Conservation (phyloP, 2,797 vertebrate genomes). For the Apogon talboti region DNA sequence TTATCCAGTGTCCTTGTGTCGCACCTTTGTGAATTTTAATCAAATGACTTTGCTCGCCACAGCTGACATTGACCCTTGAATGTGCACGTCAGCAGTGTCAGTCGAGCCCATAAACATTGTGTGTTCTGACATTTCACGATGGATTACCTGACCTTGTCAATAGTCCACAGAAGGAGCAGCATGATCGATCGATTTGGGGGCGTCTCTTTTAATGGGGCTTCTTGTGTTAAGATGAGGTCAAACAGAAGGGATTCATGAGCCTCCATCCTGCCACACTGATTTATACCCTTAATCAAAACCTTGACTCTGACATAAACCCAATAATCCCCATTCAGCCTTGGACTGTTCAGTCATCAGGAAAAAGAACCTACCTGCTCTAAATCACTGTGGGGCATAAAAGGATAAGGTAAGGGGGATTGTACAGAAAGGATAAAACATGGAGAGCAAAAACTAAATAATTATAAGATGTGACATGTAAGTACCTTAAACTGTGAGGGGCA, state of each 20-base stretch:
- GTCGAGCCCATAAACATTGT: neutral
- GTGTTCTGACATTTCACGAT: conserved; percentile 46
- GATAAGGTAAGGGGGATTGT: neutral
- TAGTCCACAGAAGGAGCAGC: conserved; percentile 10
- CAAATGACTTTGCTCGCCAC: conserved; percentile 17
- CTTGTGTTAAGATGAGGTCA: conserved; percentile 70
- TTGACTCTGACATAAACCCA: conserved; percentile 72
- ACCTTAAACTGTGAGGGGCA: no score
- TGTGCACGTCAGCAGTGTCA: conserved; percentile 38
- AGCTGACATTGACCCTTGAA: conserved; percentile 38
- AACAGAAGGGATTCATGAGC: conserved; percentile 53
- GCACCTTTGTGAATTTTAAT: conserved; percentile 42
- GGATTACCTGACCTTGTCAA: conserved; percentile 69
- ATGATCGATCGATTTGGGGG: conserved; percentile 51
- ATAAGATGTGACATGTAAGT: conserved; percentile 10
- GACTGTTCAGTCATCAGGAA: conserved; percentile 39
- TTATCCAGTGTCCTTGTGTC: conserved; percentile 21
- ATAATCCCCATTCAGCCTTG: conserved; percentile 57
- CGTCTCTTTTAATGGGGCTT: conserved; percentile 54
- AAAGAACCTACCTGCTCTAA: conserved; percentile 39
- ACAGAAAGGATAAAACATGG: conserved; percentile 12
- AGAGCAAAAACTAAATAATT: conserved; percentile 5
- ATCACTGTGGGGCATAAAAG: conserved; percentile 55
- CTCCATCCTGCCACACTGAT: conserved; percentile 49
- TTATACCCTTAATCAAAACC: conserved; percentile 64